Evolutionary conservation across 2,888 invertebrate genomes (phyloP).

Genomic region (Plebejus anna): DNA sequence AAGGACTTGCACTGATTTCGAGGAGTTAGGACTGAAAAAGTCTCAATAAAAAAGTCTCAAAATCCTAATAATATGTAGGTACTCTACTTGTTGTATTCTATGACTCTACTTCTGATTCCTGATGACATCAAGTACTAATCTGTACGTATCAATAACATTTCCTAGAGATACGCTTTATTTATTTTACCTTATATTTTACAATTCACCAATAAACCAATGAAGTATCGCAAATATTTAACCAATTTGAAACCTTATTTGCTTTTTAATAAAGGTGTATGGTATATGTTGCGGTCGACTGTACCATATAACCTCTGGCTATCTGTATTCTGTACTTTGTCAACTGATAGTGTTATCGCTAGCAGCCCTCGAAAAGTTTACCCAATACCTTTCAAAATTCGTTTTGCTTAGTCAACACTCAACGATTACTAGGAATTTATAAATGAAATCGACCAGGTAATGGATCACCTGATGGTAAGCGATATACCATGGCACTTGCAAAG

Average conservation of each 20-base stretch:
- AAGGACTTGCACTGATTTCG: too few species aligned
- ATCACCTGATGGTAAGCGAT: too few species aligned
- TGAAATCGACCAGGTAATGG: neutral
- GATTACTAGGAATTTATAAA: constrained; percentile 21
- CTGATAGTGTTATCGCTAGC: constrained; percentile 39
- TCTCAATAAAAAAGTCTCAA: too few species aligned
- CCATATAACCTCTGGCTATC: constrained; percentile 12
- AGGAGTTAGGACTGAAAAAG: too few species aligned
- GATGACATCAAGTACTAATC: too few species aligned
- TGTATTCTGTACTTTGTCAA: constrained; percentile 15
- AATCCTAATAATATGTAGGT: too few species aligned
- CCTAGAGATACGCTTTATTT: neutral
- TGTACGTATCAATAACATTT: neutral
- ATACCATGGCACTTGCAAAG: too few species aligned
- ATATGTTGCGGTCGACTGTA: neutral
- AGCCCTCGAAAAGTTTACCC: constrained; percentile 34
- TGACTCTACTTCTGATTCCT: too few species aligned
- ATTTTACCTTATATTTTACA: neutral
- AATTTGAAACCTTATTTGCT: neutral
- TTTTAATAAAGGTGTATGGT: neutral
- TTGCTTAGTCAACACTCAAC: constrained; percentile 29
- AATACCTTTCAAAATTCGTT: constrained; percentile 34
- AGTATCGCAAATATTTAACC: neutral
- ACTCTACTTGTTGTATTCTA: too few species aligned
- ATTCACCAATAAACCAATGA: neutral